Conservation (phyloP, 2,888 invertebrate species). For the Coecobrya sp. region DNA sequence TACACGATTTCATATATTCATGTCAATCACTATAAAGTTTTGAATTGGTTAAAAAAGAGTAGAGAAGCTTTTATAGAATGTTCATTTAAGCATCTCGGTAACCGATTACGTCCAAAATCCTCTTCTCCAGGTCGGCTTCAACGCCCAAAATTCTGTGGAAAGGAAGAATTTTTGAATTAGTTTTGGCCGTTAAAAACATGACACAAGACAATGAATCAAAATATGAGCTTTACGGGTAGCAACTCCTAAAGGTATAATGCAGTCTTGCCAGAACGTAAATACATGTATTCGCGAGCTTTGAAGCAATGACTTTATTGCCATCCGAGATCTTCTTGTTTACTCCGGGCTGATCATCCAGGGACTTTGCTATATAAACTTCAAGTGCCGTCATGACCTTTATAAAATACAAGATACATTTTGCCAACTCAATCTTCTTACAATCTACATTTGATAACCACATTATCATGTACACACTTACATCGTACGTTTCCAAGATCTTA, state of each 20-base stretch:
- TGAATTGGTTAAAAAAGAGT: no score
- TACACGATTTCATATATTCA: no score
- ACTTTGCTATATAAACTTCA: conserved; percentile 25
- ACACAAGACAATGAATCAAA: background rate
- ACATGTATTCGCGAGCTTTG: background rate
- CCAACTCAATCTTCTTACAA: no score
- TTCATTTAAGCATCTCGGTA: background rate
- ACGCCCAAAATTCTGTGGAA: conserved; percentile 43
- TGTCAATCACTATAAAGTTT: no score
- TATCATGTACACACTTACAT: conserved; percentile 56
- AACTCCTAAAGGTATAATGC: background rate
- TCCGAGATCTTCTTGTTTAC: background rate
- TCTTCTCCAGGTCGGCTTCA: background rate
- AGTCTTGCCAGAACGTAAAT: conserved; percentile 32
- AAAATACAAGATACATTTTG: background rate
- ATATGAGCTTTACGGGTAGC: conserved; percentile 43
- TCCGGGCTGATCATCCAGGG: conserved; percentile 9
- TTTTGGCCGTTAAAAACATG: background rate
- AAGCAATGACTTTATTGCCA: background rate
- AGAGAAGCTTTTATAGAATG: no score
- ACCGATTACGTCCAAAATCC: conserved; percentile 17
- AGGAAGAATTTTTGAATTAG: background rate
- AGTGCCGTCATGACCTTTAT: conserved; percentile 18
- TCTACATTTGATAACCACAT: no score
- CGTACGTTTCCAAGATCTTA: conserved; percentile 25